Evolutionary conservation across 2,888 invertebrate genomes (phyloP).

Genomic region (Leptinotarsa peninsularis): DNA sequence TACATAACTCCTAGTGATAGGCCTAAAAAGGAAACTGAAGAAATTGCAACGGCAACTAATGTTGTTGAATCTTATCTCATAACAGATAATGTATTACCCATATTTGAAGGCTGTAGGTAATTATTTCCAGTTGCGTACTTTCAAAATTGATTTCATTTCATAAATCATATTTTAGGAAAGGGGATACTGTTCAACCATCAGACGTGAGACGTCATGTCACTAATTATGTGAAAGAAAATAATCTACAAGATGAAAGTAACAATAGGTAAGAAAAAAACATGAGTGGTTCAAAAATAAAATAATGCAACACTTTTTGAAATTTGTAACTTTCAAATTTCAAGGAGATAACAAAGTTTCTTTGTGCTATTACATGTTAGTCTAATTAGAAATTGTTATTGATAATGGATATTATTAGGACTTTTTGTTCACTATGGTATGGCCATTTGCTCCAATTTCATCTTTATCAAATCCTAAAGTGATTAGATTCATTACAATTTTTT

Average conservation of each 20-base stretch:
- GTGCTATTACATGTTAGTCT: too few species aligned
- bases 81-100: constrained; percentile 74
- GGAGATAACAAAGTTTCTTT: too few species aligned
- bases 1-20: constrained; percentile 64
- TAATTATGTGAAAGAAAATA: constrained; percentile 77
- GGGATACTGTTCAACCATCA: constrained; percentile 61
- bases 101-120: constrained; percentile 73
- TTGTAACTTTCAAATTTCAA: too few species aligned
- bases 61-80: constrained; percentile 78
- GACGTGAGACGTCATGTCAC: constrained; percentile 77
- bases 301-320: too few species aligned
- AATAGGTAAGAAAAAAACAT: constrained; percentile 49
- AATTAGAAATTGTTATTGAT: too few species aligned
- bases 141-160: constrained; percentile 20
- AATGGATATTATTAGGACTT: too few species aligned
- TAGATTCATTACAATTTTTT: too few species aligned
- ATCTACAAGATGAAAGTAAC: constrained; percentile 67
- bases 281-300: too few species aligned
- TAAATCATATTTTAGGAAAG: constrained; percentile 55
- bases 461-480: too few species aligned
- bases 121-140: constrained; percentile 31
- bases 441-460: too few species aligned
- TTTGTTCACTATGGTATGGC: too few species aligned
- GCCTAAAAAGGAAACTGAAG: constrained; percentile 52
- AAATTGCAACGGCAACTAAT: constrained; percentile 65